Percentiles rank a stretch among this genome's conserved stretches.
Evolutionary conservation across 2,113 vertebrate genomes (phyloP).

Genomic region (zebrafish (Danio rerio)): GRCz12tu NC_133190.1:43293001-43293500

Average conservation of each 20-base stretch:
- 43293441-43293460: too few species aligned
- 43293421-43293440: background rate
- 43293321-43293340: background rate
- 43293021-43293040: background rate
- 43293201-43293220: slow-evolving; percentile 5
- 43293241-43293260: background rate
- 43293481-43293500: background rate
- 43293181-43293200: background rate
- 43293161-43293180: background rate
- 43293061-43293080: slow-evolving; percentile 28
- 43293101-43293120: background rate
- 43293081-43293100: slow-evolving; percentile 15
- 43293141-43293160: background rate
- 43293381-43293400: background rate
- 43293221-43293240: slow-evolving; percentile 1
- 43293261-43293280: background rate
- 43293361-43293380: background rate
- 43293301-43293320: background rate
- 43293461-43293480: background rate
- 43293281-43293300: background rate
- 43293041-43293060: slow-evolving; percentile 24
- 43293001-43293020: slow-evolving; percentile 27
- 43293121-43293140: slow-evolving; percentile 9
- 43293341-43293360: background rate
- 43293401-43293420: background rate